phyloP scores from a whole-genome alignment of 1,140 invertebrate species.

The Drosophila seguyi region DNA sequence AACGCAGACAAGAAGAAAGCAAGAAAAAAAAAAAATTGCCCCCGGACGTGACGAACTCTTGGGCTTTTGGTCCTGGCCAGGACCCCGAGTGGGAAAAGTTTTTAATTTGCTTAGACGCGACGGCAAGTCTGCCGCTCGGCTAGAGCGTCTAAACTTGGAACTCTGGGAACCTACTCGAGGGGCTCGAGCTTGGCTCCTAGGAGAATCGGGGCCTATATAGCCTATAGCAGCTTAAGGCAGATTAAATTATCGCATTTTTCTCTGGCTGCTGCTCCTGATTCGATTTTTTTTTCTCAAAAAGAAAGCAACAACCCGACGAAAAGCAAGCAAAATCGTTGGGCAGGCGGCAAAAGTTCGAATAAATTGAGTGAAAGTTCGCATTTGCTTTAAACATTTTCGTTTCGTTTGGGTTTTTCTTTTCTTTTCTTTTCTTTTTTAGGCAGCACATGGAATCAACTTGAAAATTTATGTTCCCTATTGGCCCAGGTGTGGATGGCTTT shows the following conservation, averaged over 20 bases:
- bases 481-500: constrained; percentile 37
- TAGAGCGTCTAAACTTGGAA: constrained; percentile 8
- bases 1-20: no score
- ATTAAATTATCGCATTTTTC: constrained; percentile 62
- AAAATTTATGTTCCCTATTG: constrained; percentile 32
- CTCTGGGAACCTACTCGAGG: not conserved
- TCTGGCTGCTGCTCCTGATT: constrained; percentile 21
- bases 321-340: constrained; percentile 24
- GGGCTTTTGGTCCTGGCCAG: not conserved
- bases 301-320: constrained; percentile 8
- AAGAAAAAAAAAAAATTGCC: constrained; percentile 1
- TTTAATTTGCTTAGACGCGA: constrained; percentile 62
- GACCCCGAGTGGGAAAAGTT: constrained; percentile 42
- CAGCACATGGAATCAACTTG: constrained; percentile 25
- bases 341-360: constrained; percentile 56
- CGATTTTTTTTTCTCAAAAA: constrained; percentile 34
- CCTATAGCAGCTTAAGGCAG: constrained; percentile 41
- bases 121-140: constrained; percentile 28
- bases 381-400: constrained; percentile 42
- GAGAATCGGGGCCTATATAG: constrained; percentile 7
- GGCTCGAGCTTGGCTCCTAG: constrained; percentile 20
- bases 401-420: constrained; percentile 4
- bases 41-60: constrained; percentile 30
- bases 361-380: constrained; percentile 61
- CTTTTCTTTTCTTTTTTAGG: not conserved